A percentile compares a stretch with the other conserved stretches of the same genome.
Conservation (phyloP, 2,113 vertebrate species). For the Leucopsar rothschildi region DNA sequence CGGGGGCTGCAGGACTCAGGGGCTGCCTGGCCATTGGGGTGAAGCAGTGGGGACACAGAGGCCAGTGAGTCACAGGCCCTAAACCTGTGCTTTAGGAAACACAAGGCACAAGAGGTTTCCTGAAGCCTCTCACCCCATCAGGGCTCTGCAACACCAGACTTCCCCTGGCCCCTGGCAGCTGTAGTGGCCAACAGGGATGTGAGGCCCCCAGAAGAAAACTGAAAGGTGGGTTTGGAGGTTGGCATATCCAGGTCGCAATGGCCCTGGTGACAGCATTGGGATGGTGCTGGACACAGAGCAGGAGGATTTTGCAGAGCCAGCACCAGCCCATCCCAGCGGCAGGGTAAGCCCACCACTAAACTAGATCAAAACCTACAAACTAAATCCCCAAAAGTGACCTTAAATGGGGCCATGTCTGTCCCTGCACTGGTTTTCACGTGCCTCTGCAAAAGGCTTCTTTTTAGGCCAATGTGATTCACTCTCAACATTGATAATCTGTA, state of each 20-base stretch:
- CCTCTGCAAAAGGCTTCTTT: background rate
- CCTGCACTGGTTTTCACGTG: fast-evolving
- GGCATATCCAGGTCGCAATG: fast-evolving
- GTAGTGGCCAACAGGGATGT: fast-evolving
- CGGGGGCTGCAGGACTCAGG: background rate
- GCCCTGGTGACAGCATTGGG: background rate
- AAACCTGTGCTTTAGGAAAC: background rate
- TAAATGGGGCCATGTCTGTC: fast-evolving
- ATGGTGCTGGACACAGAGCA: background rate
- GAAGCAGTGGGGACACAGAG: fast-evolving
- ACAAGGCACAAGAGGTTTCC: background rate
- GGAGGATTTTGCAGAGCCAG: fast-evolving
- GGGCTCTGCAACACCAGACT: background rate
- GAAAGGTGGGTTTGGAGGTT: background rate
- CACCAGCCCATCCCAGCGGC: background rate
- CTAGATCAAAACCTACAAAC: background rate
- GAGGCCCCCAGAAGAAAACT: background rate
- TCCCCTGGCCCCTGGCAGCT: fast-evolving
- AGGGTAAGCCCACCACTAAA: background rate
- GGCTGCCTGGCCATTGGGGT: background rate
- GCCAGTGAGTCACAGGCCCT: fast-evolving
- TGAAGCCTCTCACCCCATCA: background rate
- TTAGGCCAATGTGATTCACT: fast-evolving
- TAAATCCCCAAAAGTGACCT: background rate
- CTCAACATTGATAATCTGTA: background rate